Evolutionary conservation across 2,113 vertebrate species (phyloP).

Genomic region (Kobus ellipsiprymnus): DNA sequence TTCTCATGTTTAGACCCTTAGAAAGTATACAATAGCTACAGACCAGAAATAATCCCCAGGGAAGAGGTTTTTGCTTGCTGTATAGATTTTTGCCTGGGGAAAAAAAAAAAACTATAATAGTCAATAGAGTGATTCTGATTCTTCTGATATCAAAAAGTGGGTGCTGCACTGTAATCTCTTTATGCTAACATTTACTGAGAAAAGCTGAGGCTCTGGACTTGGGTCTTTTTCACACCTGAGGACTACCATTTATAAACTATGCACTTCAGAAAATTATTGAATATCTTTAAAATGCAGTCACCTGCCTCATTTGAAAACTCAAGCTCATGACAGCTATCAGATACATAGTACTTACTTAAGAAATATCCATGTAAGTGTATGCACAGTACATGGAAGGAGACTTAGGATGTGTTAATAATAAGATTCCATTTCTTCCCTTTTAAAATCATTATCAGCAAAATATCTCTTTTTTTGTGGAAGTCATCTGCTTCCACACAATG

Average conservation of each 20-base stretch:
- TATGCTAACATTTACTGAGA: not conserved
- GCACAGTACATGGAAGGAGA: not conserved
- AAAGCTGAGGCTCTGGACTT: not conserved
- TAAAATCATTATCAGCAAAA: not conserved
- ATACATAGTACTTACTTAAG: not conserved
- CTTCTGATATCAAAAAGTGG: not conserved
- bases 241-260: not conserved
- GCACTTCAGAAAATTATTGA: not conserved
- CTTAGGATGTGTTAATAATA: not conserved
- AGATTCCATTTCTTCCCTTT: not conserved
- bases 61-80: not conserved
- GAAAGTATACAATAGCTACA: not conserved
- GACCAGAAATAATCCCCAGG: not conserved
- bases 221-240: not conserved
- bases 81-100: not conserved
- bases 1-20: constrained; percentile 24
- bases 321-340: not conserved
- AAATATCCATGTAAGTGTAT: not conserved
- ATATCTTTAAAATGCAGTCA: not conserved
- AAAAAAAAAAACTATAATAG: not conserved
- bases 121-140: not conserved
- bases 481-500: not conserved
- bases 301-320: not conserved
- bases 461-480: not conserved
- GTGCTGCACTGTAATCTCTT: not conserved